phyloP scores from a whole-genome alignment of 1,140 invertebrate genomes.

The Ostrea edulis region DNA sequence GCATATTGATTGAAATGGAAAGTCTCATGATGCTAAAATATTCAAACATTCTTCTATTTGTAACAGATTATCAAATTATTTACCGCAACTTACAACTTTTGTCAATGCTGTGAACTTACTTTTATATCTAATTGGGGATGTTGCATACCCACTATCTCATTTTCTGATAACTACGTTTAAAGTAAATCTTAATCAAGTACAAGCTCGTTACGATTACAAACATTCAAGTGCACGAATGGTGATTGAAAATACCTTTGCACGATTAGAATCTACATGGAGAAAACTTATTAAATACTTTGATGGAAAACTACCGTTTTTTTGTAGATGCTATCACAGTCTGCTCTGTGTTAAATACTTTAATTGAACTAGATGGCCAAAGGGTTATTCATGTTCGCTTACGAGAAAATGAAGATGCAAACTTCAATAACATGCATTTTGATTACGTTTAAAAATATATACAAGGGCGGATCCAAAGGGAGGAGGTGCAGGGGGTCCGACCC shows the following conservation, averaged over 20 bases:
- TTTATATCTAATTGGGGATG: background rate
- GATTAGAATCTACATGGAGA: background rate
- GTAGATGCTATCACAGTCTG: background rate
- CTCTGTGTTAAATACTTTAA: background rate
- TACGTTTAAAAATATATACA: too few species aligned
- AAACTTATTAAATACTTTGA: background rate
- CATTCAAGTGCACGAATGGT: conserved; percentile 8
- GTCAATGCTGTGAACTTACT: background rate
- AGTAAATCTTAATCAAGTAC: background rate
- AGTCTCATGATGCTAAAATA: conserved; percentile 26
- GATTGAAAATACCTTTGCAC: conserved; percentile 1
- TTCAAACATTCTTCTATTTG: conserved; percentile 14
- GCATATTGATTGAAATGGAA: conserved; percentile 42
- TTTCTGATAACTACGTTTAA: background rate
- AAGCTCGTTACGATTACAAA: background rate
- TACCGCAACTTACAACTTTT: background rate
- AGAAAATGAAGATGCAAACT: too few species aligned
- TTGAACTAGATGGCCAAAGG: background rate
- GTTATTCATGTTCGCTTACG: background rate
- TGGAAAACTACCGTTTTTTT: background rate
- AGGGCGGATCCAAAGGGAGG: too few species aligned
- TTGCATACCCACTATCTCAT: conserved; percentile 2
- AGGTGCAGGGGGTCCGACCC: too few species aligned
- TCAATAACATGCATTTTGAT: too few species aligned
- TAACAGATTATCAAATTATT: background rate